These are phyloP conservation scores for Camelus bactrianus DNA, from an alignment of 2,113 vertebrate species.

Conservation along the genomic window DNA sequence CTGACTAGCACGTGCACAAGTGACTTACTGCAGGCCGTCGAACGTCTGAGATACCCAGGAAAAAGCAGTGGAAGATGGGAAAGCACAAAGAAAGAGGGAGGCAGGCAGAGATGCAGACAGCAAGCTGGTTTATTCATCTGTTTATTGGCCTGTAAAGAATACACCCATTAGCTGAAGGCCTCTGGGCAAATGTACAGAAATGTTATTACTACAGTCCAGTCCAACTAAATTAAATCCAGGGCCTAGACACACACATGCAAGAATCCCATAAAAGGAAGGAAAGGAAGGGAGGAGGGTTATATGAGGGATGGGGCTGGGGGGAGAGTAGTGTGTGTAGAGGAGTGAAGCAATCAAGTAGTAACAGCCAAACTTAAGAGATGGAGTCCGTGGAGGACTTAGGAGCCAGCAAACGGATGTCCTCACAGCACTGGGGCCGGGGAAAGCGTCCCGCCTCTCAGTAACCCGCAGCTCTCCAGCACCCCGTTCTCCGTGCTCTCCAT, in stretches of 20 bases:
- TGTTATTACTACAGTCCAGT: neutral
- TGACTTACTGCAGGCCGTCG: neutral
- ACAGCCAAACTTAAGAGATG: constrained; percentile 36
- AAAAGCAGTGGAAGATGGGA: neutral
- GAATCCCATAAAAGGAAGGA: constrained; percentile 68
- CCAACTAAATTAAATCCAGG: constrained; percentile 77
- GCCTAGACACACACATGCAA: neutral
- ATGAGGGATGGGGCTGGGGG: neutral
- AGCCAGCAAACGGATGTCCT: constrained; percentile 23
- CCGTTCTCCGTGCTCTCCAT: neutral
- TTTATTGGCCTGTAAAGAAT: constrained; percentile 72
- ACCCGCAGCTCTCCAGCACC: neutral
- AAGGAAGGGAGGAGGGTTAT: neutral
- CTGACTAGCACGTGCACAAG: neutral
- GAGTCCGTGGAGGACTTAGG: neutral
- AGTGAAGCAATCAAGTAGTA: constrained; percentile 36
- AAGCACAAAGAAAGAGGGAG: neutral
- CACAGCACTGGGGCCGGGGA: neutral
- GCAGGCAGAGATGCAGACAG: neutral
- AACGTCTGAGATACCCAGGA: neutral
- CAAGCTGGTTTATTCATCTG: constrained; percentile 62
- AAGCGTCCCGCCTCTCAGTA: neutral
- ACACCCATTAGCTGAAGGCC: constrained; percentile 68
- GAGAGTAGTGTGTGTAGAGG: neutral
- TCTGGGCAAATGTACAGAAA: constrained; percentile 79